phyloP scores from a whole-genome alignment of 2,797 vertebrate genomes.

The Anguilla obscura region DNA sequence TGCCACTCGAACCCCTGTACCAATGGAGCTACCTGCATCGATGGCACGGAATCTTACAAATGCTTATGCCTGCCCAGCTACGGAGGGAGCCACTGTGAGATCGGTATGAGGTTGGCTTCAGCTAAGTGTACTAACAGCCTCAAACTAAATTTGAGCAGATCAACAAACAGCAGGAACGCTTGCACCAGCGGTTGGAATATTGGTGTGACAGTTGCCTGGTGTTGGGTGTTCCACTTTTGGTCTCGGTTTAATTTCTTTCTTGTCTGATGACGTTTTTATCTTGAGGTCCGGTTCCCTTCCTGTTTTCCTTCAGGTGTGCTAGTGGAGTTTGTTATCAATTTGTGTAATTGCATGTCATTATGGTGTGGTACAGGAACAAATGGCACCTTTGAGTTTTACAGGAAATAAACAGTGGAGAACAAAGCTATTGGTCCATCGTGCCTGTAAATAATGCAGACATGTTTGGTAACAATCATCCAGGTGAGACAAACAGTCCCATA shows the following conservation, averaged over 20 bases:
- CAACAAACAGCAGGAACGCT: conserved; percentile 1
- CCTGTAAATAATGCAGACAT: conserved; percentile 3
- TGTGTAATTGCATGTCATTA: conserved; percentile 29
- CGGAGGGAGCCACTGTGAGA: conserved; percentile 93
- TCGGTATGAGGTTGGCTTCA: conserved; percentile 92
- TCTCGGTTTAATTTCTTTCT: background rate
- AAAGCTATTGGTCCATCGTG: background rate
- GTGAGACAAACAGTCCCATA: background rate
- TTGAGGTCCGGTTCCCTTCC: conserved; percentile 10
- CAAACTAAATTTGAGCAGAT: conserved; percentile 39
- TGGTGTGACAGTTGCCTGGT: conserved; percentile 11
- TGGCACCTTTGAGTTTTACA: conserved; percentile 46
- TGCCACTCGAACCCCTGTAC: conserved; percentile 93
- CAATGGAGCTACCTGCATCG: conserved; percentile 97
- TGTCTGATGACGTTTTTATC: conserved; percentile 3
- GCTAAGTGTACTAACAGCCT: conserved; percentile 86
- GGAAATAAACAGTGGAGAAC: conserved; percentile 13
- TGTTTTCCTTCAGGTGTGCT: conserved; percentile 9
- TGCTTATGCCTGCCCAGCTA: conserved; percentile 99
- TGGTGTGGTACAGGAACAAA: conserved; percentile 41
- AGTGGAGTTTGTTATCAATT: conserved; percentile 25
- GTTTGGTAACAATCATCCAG: background rate
- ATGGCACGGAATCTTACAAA: conserved; percentile 91
- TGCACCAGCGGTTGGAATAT: conserved; percentile 7
- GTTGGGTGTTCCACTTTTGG: conserved; percentile 11